Evolutionary conservation across 2,113 vertebrate species (phyloP), one percentile per base, ranked within the genome.

Genomic region (Tinamus guttatus): DNA sequence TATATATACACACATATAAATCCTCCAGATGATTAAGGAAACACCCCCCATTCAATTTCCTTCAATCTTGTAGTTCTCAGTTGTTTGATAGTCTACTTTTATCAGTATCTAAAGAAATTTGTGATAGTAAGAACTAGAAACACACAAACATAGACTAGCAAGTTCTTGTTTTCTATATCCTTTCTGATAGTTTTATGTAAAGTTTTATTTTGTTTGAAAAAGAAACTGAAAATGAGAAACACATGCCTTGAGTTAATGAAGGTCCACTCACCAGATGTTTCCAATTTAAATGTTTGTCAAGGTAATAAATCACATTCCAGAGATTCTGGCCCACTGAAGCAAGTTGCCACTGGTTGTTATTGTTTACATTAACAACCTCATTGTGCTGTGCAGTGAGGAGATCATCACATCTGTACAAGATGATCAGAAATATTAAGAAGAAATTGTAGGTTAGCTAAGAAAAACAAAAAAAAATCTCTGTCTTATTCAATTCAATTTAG

Each of bases 21-120:
- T 1, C 1, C 51, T 38, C 9, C 7, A 51, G 9, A 80, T 2
- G 59, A 43, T 17, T 2, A 38, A 5, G 5, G 27, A 0, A 1
- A 40, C 27, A 36, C 81, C 89, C 49, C 3, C 19, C 1, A 0
- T 34, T 90, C 21, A 1, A 0, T 41, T 90, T 84, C 5, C 83
- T 79, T 75, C 70, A 27, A 10, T 64, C 12, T 45, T 67, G 0
- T 2, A 52, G 28, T 41, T 36, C 54, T 82, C 11, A n/a, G 8
- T 27, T 49, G 3, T 60, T 86, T 63, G 27, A 21, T 45, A 27
- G 7, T 54, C 7, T 71, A 3, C 77, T 88, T 90, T 83, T 5
- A 38, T 16, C 13, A 69, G 9, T 30, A 88, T 68, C 12, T 21
- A 4, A 34, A 83, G 12, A 93, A 56, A 32, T 45, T 56, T 85